These are phyloP conservation scores for Emmelina monodactyla DNA, from an alignment of 2,888 invertebrate genomes.

Conservation along the genomic window DNA sequence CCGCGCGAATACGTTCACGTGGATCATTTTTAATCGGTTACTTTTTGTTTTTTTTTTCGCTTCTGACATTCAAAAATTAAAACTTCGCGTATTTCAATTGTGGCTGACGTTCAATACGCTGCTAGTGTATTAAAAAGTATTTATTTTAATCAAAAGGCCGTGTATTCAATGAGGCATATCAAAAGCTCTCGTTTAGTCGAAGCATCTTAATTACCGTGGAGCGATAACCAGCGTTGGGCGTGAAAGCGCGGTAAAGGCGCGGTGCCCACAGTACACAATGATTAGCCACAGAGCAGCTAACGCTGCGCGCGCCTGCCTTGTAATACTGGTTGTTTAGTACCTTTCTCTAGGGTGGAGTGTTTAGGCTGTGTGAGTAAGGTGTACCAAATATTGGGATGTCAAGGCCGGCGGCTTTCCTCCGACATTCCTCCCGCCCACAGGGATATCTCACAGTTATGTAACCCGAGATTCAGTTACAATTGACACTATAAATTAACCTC, in stretches of 20 bases:
- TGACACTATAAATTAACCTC: slow-evolving; percentile 35
- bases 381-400: slow-evolving; percentile 59
- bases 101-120: too few species aligned
- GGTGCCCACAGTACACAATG: slow-evolving; percentile 26
- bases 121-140: too few species aligned
- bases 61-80: slow-evolving; percentile 6
- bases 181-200: slow-evolving; percentile 26
- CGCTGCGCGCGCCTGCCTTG: slow-evolving; percentile 13
- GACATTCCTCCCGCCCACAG: slow-evolving; percentile 61
- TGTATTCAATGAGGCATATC: slow-evolving; percentile 12
- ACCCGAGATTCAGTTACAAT: slow-evolving; percentile 43
- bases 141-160: neutral
- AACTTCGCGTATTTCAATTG: neutral
- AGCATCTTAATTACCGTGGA: slow-evolving; percentile 42
- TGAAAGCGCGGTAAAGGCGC: slow-evolving; percentile 50
- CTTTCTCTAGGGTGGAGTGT: too few species aligned
- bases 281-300: slow-evolving; percentile 28
- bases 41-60: slow-evolving; percentile 39
- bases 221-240: slow-evolving; percentile 41
- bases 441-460: slow-evolving; percentile 55
- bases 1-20: slow-evolving; percentile 61
- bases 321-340: slow-evolving; percentile 22
- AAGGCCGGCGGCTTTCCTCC: slow-evolving; percentile 63
- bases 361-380: slow-evolving; percentile 32
- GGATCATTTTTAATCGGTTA: slow-evolving; percentile 58